Evolutionary conservation across 2,113 vertebrate genomes (phyloP).

Genomic region (Rhinoptilus africanus): DNA sequence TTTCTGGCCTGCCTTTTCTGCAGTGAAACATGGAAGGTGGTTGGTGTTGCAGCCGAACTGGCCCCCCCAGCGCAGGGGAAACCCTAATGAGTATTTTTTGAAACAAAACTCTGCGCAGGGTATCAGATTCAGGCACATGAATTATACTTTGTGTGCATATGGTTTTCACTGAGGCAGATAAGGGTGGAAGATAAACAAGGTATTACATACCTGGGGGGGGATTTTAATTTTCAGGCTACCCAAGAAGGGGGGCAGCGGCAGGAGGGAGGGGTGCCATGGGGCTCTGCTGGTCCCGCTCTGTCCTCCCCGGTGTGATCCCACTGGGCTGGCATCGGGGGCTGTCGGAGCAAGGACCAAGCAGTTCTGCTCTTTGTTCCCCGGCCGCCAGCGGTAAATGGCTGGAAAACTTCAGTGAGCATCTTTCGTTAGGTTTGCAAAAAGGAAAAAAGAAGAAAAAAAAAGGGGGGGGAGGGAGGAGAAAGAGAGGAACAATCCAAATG

Average conservation of each 20-base stretch:
- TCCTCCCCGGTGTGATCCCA: neutral
- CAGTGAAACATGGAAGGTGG: neutral
- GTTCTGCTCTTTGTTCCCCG: slow-evolving; percentile 35
- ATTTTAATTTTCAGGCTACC: neutral
- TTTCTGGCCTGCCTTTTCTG: neutral
- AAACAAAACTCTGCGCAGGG: neutral
- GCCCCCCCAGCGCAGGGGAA: neutral
- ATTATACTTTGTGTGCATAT: neutral
- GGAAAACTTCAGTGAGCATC: slow-evolving; percentile 29
- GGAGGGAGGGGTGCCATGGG: neutral
- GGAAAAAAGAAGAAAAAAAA: no score
- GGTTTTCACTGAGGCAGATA: neutral
- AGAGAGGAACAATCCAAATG: neutral
- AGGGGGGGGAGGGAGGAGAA: neutral
- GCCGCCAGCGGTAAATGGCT: neutral
- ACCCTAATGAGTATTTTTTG: neutral
- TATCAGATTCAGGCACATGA: neutral
- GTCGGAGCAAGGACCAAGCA: neutral
- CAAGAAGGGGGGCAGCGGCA: rapidly evolving
- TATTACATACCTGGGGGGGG: neutral
- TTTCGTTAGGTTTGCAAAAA: slow-evolving; percentile 1
- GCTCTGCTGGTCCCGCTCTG: neutral
- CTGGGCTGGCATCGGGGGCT: neutral
- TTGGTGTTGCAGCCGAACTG: neutral
- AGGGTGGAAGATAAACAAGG: neutral